These are phyloP conservation scores for Dinocampus coccinellae DNA, from an alignment of 2,888 invertebrate genomes.

Conservation along the genomic window DNA sequence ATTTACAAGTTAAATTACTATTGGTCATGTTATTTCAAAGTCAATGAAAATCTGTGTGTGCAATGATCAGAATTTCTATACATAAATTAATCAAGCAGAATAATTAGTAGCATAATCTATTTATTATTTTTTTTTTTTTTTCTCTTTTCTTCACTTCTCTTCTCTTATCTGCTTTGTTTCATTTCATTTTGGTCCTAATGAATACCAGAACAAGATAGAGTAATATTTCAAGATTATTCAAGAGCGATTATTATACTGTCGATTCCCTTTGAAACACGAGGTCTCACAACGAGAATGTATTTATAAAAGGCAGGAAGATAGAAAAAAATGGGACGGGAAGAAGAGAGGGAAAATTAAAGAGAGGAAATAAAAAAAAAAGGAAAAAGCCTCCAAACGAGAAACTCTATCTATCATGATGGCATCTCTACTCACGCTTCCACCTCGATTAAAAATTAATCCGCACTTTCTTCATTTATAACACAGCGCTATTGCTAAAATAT, in stretches of 20 bases:
- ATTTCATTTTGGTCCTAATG: too few species aligned
- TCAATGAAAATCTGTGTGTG: neutral
- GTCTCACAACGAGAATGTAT: too few species aligned
- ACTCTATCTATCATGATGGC: slow-evolving; percentile 38
- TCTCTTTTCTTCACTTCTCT: neutral
- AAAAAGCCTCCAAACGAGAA: slow-evolving; percentile 20
- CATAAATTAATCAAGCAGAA: neutral
- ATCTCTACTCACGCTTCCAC: slow-evolving; percentile 47
- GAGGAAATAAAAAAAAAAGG: neutral
- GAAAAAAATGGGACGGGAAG: too few species aligned
- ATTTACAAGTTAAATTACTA: slow-evolving; percentile 56
- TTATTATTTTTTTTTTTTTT: neutral
- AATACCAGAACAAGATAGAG: too few species aligned
- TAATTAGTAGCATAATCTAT: neutral
- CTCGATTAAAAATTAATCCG: slow-evolving; percentile 52
- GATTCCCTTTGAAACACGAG: neutral
- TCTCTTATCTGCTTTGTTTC: too few species aligned
- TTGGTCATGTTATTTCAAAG: neutral
- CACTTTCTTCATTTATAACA: slow-evolving; percentile 47
- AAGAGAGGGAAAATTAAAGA: too few species aligned
- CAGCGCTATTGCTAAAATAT: slow-evolving; percentile 40
- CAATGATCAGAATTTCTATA: neutral
- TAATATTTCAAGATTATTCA: too few species aligned
- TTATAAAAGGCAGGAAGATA: neutral
- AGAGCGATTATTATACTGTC: too few species aligned